Conservation (phyloP, 2,888 invertebrate genomes). For the Chrysodeixis includens region DNA sequence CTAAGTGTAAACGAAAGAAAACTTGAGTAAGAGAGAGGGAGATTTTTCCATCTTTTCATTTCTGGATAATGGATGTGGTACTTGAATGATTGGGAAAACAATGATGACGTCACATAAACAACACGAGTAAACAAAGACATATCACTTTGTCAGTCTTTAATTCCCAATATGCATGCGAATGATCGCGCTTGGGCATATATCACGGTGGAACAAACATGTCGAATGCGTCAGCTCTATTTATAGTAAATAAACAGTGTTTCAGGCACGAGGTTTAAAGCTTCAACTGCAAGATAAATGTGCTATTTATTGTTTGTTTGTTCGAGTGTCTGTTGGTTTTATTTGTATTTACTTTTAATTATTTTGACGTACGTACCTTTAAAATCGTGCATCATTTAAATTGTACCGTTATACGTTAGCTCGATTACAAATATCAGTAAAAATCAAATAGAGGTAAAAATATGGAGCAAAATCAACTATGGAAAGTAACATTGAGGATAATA, state of each 20-base stretch:
- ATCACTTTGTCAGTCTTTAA: conserved; percentile 15
- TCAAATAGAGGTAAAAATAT: not conserved
- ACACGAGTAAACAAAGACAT: conserved; percentile 11
- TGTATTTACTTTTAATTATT: conserved; percentile 13
- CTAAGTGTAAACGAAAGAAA: not conserved
- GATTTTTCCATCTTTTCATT: too few relatives aligned
- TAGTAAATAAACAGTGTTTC: conserved; percentile 20
- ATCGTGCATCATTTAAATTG: not conserved
- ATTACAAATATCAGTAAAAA: not conserved
- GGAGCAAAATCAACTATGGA: not conserved
- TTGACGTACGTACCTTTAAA: not conserved
- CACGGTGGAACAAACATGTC: conserved; percentile 14
- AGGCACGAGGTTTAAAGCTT: conserved; percentile 10
- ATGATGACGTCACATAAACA: not conserved
- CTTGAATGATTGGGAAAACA: not conserved
- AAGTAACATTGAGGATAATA: not conserved
- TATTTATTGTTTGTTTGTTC: conserved; percentile 7
- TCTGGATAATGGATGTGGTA: not conserved
- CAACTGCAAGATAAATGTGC: conserved; percentile 19
- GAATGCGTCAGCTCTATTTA: conserved; percentile 23
- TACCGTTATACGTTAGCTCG: not conserved
- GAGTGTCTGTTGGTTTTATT: conserved; percentile 2
- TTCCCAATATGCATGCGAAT: conserved; percentile 22
- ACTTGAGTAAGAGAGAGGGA: too few relatives aligned
- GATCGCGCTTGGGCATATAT: conserved; percentile 11